Base-by-base conservation (phyloP, 2,113 vertebrate genomes). In the Nycticryphes semicollaris region DNA sequence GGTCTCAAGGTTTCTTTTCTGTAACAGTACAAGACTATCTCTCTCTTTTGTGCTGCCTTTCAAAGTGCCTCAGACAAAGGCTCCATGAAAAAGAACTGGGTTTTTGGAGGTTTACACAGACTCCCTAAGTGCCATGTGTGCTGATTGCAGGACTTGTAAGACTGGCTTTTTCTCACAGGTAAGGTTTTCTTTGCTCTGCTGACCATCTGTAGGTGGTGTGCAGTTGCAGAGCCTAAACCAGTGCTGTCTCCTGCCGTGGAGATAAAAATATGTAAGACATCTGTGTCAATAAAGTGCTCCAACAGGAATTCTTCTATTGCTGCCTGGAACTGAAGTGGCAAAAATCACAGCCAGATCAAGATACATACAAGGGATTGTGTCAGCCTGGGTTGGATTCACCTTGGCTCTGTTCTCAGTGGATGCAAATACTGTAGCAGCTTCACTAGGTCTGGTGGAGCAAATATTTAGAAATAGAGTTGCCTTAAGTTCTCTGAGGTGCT, bases 401-500 rank as follows among this genome's bases (percentile, higher is more conserved):
- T 86, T 2, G 6, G 64, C 17, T 15, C 24, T 4, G 1, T 69
- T 83, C 83, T 87, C 51, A 21, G 60, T 60, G 64, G 84, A 80
- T 56, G 56, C 51, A 74, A 90, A 74, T 56, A 84, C 64, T 89
- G 73, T 79, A 87, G 81, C 54, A 82, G 35, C 66, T 89, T 72
- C 57, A 53, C 47, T 53, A 33, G 57, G 35, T 48, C 68, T 51
- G 56, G 20, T 60, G 85, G 64, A 84, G 86, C 12, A 88, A 95
- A 95, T 95, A 93, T 96, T 95, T 95, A 84, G 95, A 89, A 89
- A 93, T 25, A 33, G 73, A 81, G 80, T 69, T 96, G 41, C 37
- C 95, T 94, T 94, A 94, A 95, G 76, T 59, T 94, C 93, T 93
- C 90, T 69, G 94, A 94, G 90, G 86, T 87, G 84, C 92, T 96